phyloP scores from a whole-genome alignment of 2,888 invertebrate species.

The Shargacucullia verbasci region DNA sequence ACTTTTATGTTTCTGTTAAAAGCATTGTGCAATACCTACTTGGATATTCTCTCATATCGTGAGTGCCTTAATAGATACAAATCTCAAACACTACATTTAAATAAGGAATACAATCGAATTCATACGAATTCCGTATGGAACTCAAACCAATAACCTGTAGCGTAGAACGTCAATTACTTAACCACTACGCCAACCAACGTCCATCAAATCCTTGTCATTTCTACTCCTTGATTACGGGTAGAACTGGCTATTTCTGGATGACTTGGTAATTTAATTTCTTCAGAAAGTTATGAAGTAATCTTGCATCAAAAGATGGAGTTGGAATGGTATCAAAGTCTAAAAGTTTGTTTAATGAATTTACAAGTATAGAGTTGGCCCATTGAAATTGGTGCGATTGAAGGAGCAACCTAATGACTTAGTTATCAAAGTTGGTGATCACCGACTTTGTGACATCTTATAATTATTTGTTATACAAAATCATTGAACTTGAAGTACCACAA shows the following conservation, averaged over 20 bases:
- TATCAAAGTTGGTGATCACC: constrained; percentile 27
- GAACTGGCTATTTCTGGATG: constrained; percentile 4
- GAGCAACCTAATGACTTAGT: constrained; percentile 24
- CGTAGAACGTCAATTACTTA: no score
- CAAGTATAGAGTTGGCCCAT: constrained; percentile 23
- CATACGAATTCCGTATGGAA: no score
- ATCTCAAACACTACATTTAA: no score
- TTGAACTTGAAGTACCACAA: background rate
- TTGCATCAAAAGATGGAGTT: constrained; percentile 42
- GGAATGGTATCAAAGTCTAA: constrained; percentile 34
- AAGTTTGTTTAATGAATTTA: constrained; percentile 44
- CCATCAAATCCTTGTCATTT: constrained; percentile 11
- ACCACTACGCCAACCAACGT: no score
- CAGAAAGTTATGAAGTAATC: constrained; percentile 36
- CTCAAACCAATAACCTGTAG: no score
- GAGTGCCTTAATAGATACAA: no score
- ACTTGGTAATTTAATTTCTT: constrained; percentile 36
- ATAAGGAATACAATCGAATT: no score
- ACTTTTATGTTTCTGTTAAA: no score
- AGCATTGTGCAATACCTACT: no score
- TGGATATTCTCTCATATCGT: no score
- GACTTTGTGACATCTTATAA: background rate
- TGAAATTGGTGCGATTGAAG: constrained; percentile 26
- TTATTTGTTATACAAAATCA: constrained; percentile 10
- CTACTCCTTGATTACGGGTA: constrained; percentile 5